Evolutionary conservation across 2,797 vertebrate genomes (phyloP).

Genomic region (Sebastes reedi): DNA sequence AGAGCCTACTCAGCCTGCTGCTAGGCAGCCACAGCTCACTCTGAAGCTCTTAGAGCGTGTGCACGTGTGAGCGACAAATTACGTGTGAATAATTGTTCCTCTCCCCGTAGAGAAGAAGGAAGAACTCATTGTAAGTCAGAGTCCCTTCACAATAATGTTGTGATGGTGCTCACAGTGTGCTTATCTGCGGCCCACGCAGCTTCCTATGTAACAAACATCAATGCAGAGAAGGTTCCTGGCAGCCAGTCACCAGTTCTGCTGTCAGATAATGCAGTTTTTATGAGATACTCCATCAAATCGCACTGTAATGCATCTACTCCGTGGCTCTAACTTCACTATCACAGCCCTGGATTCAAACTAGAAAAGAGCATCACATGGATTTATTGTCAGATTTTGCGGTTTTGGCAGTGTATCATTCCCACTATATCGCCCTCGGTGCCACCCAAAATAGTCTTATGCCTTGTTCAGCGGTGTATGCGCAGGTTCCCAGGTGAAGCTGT

Average conservation of each 20-base stretch:
- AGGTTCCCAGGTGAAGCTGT: not conserved
- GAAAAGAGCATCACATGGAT: not conserved
- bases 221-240: not conserved
- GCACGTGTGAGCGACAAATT: constrained; percentile 25
- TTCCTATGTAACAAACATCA: constrained; percentile 14
- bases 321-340: not conserved
- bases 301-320: not conserved
- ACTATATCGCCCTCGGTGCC: not conserved
- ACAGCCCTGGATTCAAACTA: not conserved
- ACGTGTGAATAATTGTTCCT: constrained; percentile 29
- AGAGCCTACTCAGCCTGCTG: constrained; percentile 59
- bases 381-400: not conserved
- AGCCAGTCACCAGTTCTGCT: not conserved
- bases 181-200: constrained; percentile 10
- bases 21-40: constrained; percentile 66
- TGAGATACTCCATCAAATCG: not conserved
- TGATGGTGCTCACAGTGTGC: not conserved
- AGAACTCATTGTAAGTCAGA: constrained; percentile 13
- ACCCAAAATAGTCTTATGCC: not conserved
- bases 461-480: not conserved
- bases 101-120: not conserved
- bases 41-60: not conserved
- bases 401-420: not conserved
- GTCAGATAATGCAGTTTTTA: not conserved
- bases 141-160: not conserved